These are phyloP conservation scores for Cygnus buccinator DNA, from an alignment of 2,113 vertebrate genomes.

Conservation along the genomic window DNA sequence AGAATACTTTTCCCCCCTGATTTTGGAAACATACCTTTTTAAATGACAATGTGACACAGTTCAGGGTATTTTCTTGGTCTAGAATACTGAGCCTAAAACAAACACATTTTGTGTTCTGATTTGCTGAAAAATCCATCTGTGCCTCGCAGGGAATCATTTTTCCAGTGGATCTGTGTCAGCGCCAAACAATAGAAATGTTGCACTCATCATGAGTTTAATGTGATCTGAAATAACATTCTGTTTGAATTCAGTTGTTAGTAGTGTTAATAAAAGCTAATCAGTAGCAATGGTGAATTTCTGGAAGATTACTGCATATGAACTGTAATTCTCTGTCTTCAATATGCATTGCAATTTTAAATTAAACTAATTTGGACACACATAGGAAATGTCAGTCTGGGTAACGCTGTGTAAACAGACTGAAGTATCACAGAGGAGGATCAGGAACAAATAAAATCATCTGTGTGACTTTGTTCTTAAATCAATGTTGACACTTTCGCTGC, in stretches of 20 bases:
- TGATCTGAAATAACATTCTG: conserved; percentile 65
- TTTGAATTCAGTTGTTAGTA: conserved; percentile 53
- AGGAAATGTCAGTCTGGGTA: conserved; percentile 65
- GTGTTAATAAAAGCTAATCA: conserved; percentile 74
- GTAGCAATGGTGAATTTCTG: conserved; percentile 63
- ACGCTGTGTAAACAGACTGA: conserved; percentile 54
- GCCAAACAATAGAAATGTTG: conserved; percentile 61
- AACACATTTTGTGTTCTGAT: conserved; percentile 46
- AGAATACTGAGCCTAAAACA: conserved; percentile 70
- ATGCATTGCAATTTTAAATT: conserved; percentile 70
- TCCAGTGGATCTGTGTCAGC: conserved; percentile 62
- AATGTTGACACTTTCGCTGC: conserved; percentile 64
- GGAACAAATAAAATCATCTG: conserved; percentile 51
- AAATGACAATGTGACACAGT: conserved; percentile 76
- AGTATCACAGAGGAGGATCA: conserved; percentile 57
- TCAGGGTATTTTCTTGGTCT: conserved; percentile 72
- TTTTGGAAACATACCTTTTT: conserved; percentile 77
- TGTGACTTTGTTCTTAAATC: conserved; percentile 64
- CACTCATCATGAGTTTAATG: conserved; percentile 37
- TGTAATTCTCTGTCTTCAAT: conserved; percentile 69
- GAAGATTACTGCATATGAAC: conserved; percentile 28
- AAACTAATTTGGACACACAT: conserved; percentile 64
- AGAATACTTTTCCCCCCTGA: conserved; percentile 72
- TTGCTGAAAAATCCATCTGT: conserved; percentile 55
- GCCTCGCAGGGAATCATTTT: conserved; percentile 44